These are phyloP conservation scores for Phasia obesa DNA, from an alignment of 2,888 invertebrate genomes.

Conservation along the genomic window DNA sequence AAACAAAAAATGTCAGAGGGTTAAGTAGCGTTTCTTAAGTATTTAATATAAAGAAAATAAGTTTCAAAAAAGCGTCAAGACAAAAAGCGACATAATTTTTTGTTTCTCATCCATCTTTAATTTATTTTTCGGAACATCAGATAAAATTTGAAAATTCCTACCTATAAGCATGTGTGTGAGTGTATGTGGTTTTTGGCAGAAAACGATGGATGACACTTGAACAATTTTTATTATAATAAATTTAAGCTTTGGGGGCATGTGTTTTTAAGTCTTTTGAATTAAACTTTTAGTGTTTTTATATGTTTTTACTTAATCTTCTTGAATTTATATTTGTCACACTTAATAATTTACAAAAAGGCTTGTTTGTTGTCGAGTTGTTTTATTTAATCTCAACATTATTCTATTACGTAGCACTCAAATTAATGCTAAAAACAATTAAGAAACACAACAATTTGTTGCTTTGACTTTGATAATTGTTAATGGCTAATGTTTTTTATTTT, in stretches of 20 bases:
- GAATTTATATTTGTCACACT: constrained; percentile 53
- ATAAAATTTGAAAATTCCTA: constrained; percentile 49
- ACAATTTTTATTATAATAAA: constrained; percentile 17
- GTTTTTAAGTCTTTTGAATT: too few species aligned
- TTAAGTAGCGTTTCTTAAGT: constrained; percentile 61
- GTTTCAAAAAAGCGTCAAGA: constrained; percentile 27
- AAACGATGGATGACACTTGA: constrained; percentile 3
- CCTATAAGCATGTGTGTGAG: background rate
- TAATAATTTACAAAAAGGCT: constrained; percentile 35
- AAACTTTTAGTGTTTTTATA: too few species aligned
- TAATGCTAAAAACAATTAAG: constrained; percentile 9
- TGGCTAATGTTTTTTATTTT: too few species aligned
- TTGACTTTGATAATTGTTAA: constrained; percentile 14
- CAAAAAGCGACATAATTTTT: background rate
- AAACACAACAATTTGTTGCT: constrained; percentile 32
- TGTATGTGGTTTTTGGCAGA: background rate
- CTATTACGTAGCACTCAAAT: constrained; percentile 1
- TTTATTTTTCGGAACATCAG: constrained; percentile 34
- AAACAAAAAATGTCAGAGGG: constrained; percentile 42
- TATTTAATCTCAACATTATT: constrained; percentile 26
- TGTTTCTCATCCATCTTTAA: background rate
- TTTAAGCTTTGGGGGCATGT: too few species aligned
- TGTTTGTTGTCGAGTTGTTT: constrained; percentile 8
- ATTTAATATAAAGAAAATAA: constrained; percentile 61
- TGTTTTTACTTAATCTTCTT: background rate